Conservation (phyloP, 1,140 invertebrate species). For the Pogonognathellus flavescens region DNA sequence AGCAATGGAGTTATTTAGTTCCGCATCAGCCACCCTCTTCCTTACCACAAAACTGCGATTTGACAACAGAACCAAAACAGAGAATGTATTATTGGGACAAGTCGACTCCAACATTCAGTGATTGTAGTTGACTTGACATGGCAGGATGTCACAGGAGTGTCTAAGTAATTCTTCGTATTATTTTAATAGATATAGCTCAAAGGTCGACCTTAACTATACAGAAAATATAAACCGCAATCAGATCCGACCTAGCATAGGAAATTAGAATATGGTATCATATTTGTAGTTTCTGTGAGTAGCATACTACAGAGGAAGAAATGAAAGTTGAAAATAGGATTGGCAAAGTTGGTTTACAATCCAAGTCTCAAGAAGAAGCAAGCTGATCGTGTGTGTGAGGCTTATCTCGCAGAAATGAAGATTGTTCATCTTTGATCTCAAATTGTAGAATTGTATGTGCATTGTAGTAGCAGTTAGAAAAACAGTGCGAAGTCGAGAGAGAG, state of each 20-base stretch:
- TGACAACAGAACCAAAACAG: neutral
- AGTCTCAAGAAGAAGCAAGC: conserved; percentile 9
- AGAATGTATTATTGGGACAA: neutral
- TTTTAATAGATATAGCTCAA: conserved; percentile 22
- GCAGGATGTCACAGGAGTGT: neutral
- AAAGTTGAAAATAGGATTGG: conserved; percentile 30
- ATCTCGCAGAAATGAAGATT: too few species aligned
- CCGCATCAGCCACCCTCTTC: neutral
- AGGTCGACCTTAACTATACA: conserved; percentile 17
- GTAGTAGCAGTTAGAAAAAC: neutral
- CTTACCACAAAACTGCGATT: conserved; percentile 7
- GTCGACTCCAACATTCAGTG: neutral
- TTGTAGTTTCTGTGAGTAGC: neutral
- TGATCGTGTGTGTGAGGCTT: neutral
- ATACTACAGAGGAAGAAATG: conserved; percentile 6
- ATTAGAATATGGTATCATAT: conserved; percentile 2
- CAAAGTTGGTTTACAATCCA: neutral
- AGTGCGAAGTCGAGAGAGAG: neutral
- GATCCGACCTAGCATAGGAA: conserved; percentile 22
- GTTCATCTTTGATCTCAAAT: too few species aligned
- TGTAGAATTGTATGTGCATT: neutral
- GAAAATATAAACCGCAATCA: conserved; percentile 44
- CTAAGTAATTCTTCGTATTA: neutral
- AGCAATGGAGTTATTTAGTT: neutral
- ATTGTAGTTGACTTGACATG: neutral